Conservation (phyloP, 92 coral and sea anemone genomes). For the Porites rus region DNA sequence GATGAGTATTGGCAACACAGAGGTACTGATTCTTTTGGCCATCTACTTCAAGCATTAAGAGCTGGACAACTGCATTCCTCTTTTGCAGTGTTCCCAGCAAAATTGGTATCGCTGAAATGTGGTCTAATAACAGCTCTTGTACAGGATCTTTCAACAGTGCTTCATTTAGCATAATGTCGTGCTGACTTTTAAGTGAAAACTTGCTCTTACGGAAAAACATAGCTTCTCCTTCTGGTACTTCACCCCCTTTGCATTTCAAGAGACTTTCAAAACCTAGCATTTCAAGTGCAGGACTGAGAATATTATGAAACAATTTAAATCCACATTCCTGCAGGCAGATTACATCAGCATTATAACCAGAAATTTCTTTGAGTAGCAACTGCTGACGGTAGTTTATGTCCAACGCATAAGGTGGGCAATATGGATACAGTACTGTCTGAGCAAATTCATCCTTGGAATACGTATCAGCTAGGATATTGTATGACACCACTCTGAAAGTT, state of each 20-base stretch:
- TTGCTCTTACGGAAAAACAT: conserved; percentile 77
- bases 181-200: conserved; percentile 77
- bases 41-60: conserved; percentile 61
- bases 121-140: conserved; percentile 71
- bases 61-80: conserved; percentile 85
- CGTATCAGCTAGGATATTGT: conserved; percentile 91
- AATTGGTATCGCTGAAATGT: conserved; percentile 69
- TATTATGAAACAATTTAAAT: conserved; percentile 60
- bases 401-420: conserved; percentile 92
- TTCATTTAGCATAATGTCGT: conserved; percentile 73
- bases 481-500: conserved; percentile 78
- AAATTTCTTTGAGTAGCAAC: conserved; percentile 84
- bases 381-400: conserved; percentile 91
- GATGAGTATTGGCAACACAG: conserved; percentile 91
- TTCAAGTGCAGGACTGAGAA: conserved; percentile 78
- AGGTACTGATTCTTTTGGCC: conserved; percentile 52
- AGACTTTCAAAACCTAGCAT: conserved; percentile 79
- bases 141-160: conserved; percentile 66
- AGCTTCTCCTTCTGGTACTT: conserved; percentile 95
- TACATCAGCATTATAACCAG: conserved; percentile 94
- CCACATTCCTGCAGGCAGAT: conserved; percentile 98
- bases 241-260: conserved; percentile 86
- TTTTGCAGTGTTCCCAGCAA: conserved; percentile 67
- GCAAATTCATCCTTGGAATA: conserved; percentile 90
- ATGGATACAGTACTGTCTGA: conserved; percentile 73